Conservation (phyloP, 2,888 invertebrate species). For the Tenthredo amoena region DNA sequence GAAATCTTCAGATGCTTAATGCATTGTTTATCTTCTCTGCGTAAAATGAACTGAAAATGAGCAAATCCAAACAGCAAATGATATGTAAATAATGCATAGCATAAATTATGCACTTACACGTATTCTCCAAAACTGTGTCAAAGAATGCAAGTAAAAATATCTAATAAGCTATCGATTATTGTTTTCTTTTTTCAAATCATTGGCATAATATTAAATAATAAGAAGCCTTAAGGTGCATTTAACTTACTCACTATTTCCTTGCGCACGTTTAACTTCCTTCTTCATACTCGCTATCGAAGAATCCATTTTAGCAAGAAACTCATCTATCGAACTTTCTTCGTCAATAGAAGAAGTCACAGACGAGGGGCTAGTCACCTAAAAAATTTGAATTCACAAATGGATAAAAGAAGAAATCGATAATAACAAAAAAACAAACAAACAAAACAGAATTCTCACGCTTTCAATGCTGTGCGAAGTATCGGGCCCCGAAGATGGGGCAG, state of each 20-base stretch:
- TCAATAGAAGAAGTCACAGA: slow-evolving; percentile 77
- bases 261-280: slow-evolving; percentile 89
- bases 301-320: slow-evolving; percentile 91
- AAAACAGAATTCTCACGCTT: slow-evolving; percentile 53
- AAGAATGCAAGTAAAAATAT: slow-evolving; percentile 49
- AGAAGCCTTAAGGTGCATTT: slow-evolving; percentile 45
- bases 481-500: slow-evolving; percentile 60
- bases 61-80: slow-evolving; percentile 19
- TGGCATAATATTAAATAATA: slow-evolving; percentile 43
- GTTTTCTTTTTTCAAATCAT: slow-evolving; percentile 55
- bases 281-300: slow-evolving; percentile 91
- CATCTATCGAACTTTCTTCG: slow-evolving; percentile 87
- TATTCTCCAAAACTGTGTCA: slow-evolving; percentile 52
- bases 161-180: slow-evolving; percentile 51
- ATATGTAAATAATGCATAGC: slow-evolving; percentile 4
- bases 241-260: slow-evolving; percentile 91
- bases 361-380: slow-evolving; percentile 69
- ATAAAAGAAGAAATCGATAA: not conserved
- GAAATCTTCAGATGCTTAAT: not conserved
- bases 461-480: slow-evolving; percentile 58
- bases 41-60: not conserved
- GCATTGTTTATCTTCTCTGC: not conserved
- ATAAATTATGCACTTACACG: slow-evolving; percentile 40
- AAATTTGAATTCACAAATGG: slow-evolving; percentile 45
- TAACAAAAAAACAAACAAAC: not conserved